These are phyloP conservation scores for Drosophila azteca DNA, from an alignment of 1,140 invertebrate genomes.

Conservation along the genomic window DNA sequence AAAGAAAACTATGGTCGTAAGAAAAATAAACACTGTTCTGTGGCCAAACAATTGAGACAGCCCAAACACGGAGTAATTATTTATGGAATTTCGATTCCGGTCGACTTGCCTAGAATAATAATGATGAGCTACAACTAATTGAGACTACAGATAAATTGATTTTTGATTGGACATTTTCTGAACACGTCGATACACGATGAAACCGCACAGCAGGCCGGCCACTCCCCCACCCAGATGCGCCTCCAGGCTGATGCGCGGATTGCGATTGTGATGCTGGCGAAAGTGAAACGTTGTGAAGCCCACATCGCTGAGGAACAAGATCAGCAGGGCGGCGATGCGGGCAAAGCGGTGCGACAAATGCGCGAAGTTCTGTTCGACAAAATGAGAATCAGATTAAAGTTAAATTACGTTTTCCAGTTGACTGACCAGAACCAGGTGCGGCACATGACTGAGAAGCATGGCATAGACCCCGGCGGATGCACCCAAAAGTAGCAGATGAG, in stretches of 20 bases:
- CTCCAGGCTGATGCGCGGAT: constrained; percentile 88
- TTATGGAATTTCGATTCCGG: constrained; percentile 1
- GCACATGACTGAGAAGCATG: constrained; percentile 94
- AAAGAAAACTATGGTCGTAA: constrained; percentile 3
- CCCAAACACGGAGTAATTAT: background rate
- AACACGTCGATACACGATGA: constrained; percentile 87
- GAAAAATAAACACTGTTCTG: background rate
- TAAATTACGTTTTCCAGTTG: constrained; percentile 68
- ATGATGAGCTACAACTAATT: constrained; percentile 15
- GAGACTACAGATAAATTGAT: constrained; percentile 12
- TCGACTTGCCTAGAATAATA: constrained; percentile 12
- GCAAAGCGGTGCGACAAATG: constrained; percentile 86
- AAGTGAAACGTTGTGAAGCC: constrained; percentile 77
- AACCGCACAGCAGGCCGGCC: constrained; percentile 91
- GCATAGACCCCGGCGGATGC: constrained; percentile 98
- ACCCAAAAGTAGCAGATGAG: constrained; percentile 91
- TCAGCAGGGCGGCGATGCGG: constrained; percentile 85
- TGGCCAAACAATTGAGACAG: constrained; percentile 12
- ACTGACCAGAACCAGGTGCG: constrained; percentile 93
- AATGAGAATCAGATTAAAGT: constrained; percentile 40
- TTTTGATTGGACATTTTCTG: constrained; percentile 5
- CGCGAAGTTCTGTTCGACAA: constrained; percentile 85
- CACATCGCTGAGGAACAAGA: constrained; percentile 86
- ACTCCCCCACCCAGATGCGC: constrained; percentile 92
- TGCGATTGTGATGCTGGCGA: constrained; percentile 84